Evolutionary conservation across 2,797 vertebrate species (phyloP), one percentile per base, ranked within the genome.

Genomic region (Pseudochirops corinnae): DNA sequence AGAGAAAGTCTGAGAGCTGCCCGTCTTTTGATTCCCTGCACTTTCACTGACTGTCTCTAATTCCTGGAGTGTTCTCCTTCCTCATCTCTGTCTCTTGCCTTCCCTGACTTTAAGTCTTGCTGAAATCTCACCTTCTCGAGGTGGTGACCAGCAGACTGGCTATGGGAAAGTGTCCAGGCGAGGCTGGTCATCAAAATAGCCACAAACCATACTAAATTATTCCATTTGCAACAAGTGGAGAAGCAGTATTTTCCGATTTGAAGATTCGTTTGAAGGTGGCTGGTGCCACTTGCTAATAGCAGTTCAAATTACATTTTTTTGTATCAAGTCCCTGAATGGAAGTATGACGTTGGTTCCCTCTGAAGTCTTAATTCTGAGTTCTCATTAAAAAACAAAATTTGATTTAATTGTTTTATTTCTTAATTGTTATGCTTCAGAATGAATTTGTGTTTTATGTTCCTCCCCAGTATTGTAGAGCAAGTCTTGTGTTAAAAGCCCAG

Each of bases 231-330:
- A 52, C 52, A 99, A 99, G 99, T 99, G 99, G 98, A 98, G 98
- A 98, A 94, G 97, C 99, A 98, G 98, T 99, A 99, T 99, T 99
- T 99, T 99, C 98, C 98, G 99, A 99, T 98, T 99, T 98, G 99
- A 99, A 99, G 99, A 99, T 98, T 98, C 98, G 98, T 98, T 99
- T 99, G 99, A 99, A 93, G 99, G 99, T 98, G 99, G 99, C 99
- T 98, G 98, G 96, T 98, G 98, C 98, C 98, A 97, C 98, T 99
- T 98, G 98, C 98, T 98, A 98, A 99, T 98, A 99, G 98, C 98
- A 99, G 99, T 99, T 99, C 99, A 99, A 98, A 98, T 99, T 99
- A 99, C 99, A 98, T 98, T 98, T 98, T 82, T 99, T 99, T 99
- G 98, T 99, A 99, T 98, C 98, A 98, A 98, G 98, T 98, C 98